A percentile compares a stretch with the other conserved stretches of the same genome.
phyloP scores from a whole-genome alignment of 2,888 invertebrate species.

The Anthoptus insignis region DNA sequence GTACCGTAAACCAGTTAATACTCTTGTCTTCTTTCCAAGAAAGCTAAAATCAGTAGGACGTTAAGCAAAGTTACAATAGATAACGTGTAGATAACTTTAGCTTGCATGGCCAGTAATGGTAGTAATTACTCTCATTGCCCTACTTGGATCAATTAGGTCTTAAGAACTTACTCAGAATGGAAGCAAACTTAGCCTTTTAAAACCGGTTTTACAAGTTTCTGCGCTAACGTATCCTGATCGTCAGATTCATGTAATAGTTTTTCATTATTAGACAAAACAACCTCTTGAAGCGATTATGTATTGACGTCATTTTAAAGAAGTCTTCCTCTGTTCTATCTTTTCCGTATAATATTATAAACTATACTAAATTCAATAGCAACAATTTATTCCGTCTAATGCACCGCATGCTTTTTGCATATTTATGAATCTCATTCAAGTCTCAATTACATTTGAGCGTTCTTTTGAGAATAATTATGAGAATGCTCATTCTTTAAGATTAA shows the following conservation, averaged over 20 bases:
- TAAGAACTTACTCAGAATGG: slow-evolving; percentile 4
- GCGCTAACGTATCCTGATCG: slow-evolving; percentile 34
- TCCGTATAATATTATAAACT: too few relatives aligned
- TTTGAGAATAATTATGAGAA: too few relatives aligned
- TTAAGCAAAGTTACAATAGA: neutral
- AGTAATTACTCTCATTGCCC: slow-evolving; percentile 17
- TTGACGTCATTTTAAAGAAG: slow-evolving; percentile 23
- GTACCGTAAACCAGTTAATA: neutral
- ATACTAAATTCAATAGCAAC: too few relatives aligned
- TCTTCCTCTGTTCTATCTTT: neutral
- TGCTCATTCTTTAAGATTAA: too few relatives aligned
- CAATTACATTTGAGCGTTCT: too few relatives aligned
- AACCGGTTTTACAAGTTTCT: slow-evolving; percentile 37
- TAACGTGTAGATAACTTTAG: slow-evolving; percentile 3
- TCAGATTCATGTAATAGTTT: slow-evolving; percentile 35
- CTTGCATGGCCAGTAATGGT: slow-evolving; percentile 15
- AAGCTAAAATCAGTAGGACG: neutral
- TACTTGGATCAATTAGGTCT: slow-evolving; percentile 17
- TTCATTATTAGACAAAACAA: slow-evolving; percentile 21
- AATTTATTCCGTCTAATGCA: too few relatives aligned
- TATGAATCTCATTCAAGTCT: neutral
- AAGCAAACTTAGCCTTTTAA: slow-evolving; percentile 37
- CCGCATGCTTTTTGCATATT: neutral
- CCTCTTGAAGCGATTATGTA: slow-evolving; percentile 1
- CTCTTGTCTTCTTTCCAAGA: too few relatives aligned